Percentiles rank a stretch among this genome's conserved stretches.
phyloP scores from a whole-genome alignment of 2,888 invertebrate species.

The Polymixis flavicincta region DNA sequence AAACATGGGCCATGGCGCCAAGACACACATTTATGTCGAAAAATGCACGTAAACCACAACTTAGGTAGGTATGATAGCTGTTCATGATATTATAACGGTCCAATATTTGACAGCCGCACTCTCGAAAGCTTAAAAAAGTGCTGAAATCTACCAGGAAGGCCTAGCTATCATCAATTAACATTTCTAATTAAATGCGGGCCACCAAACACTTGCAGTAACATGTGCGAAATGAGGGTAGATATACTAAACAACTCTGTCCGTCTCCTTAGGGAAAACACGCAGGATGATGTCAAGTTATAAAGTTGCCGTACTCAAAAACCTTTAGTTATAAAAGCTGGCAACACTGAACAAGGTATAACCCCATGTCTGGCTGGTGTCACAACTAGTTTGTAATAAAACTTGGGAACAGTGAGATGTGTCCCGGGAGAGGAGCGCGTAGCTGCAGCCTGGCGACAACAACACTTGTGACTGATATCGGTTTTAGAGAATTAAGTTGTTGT shows the following conservation, averaged over 20 bases:
- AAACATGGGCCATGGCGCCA: not conserved
- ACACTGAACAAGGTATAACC: slow-evolving; percentile 14
- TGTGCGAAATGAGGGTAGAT: not conserved
- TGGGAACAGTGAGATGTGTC: slow-evolving; percentile 34
- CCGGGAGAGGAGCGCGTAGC: slow-evolving; percentile 15
- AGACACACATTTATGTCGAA: not conserved
- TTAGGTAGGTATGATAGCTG: too few relatives aligned
- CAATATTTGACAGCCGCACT: not conserved
- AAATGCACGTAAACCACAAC: not conserved
- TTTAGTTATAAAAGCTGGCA: slow-evolving; percentile 15
- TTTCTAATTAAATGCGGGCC: not conserved
- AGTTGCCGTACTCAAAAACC: slow-evolving; percentile 37
- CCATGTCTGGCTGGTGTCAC: slow-evolving; percentile 28
- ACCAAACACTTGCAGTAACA: not conserved
- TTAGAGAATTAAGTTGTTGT: slow-evolving; percentile 8
- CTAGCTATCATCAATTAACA: not conserved
- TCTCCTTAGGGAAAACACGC: slow-evolving; percentile 9
- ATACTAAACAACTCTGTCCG: not conserved
- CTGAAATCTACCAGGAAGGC: not conserved
- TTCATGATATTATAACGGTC: not conserved
- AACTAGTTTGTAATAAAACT: slow-evolving; percentile 46
- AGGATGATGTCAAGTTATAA: slow-evolving; percentile 12
- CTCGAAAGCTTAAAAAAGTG: not conserved
- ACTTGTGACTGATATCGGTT: slow-evolving; percentile 33
- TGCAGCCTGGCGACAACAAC: slow-evolving; percentile 16